Percentiles rank a stretch among this genome's conserved stretches.
Conservation (phyloP, 2,888 invertebrate genomes). For the Leptinotarsa haldemani region DNA sequence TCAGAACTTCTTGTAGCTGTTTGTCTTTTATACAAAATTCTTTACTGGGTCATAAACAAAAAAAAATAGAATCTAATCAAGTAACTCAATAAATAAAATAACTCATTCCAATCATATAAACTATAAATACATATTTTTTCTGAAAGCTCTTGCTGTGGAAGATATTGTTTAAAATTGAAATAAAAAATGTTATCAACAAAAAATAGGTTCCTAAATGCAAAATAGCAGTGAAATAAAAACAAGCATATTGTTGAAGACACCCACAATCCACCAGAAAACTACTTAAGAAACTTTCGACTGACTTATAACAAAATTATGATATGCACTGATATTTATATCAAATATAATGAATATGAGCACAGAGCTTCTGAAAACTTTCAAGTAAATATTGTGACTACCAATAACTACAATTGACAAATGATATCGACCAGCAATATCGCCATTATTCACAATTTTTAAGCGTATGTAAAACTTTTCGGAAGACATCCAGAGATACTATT, state of each 20-base stretch:
- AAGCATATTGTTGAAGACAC: neutral
- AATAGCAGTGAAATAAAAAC: neutral
- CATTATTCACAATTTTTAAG: slow-evolving; percentile 5
- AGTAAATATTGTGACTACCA: neutral
- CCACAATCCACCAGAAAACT: neutral
- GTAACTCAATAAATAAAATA: neutral
- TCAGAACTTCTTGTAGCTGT: no score
- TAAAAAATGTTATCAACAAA: neutral
- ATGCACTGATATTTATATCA: neutral
- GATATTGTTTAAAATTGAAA: neutral
- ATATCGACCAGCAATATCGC: slow-evolving; percentile 14
- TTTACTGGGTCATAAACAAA: neutral
- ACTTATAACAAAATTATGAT: neutral
- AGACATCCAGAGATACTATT: neutral
- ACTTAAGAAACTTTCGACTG: neutral
- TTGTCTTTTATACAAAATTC: no score
- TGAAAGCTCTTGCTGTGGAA: neutral
- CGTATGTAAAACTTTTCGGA: slow-evolving; percentile 11
- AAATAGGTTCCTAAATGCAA: neutral
- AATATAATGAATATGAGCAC: slow-evolving; percentile 1
- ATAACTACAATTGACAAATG: neutral
- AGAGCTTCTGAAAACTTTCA: neutral
- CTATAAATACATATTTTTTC: neutral
- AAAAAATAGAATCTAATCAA: neutral
- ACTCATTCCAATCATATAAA: neutral